A percentile compares a stretch with the other conserved stretches of the same genome.
phyloP scores from a whole-genome alignment of 1,140 invertebrate species.

The Drosophila arizonae region DNA sequence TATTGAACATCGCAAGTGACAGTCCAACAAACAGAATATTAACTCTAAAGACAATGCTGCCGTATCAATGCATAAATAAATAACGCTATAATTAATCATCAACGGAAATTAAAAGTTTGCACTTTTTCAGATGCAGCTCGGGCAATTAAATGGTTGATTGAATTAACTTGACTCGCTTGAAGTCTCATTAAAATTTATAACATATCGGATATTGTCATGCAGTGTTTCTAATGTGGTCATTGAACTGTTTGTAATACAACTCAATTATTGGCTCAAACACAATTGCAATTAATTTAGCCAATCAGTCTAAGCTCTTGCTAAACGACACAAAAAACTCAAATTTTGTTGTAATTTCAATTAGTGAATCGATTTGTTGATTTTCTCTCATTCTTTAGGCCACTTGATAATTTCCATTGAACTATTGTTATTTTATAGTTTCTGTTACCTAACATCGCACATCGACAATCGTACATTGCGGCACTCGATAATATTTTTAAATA shows the following conservation, averaged over 20 bases:
- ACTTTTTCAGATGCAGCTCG: not conserved
- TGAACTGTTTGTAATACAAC: no score
- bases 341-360: not conserved
- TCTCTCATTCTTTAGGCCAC: slow-evolving; percentile 6
- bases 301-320: not conserved
- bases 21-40: not conserved
- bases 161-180: no score
- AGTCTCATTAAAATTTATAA: no score
- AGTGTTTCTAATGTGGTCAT: no score
- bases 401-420: slow-evolving; percentile 10
- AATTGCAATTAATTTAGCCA: not conserved
- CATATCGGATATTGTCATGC: no score
- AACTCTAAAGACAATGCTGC: not conserved
- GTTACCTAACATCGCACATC: slow-evolving; percentile 48
- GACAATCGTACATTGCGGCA: slow-evolving; percentile 19
- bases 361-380: not conserved
- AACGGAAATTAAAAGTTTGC: not conserved
- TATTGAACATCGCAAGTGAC: not conserved
- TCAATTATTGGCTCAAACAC: not conserved
- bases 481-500: slow-evolving; percentile 56
- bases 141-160: no score
- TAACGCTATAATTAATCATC: not conserved
- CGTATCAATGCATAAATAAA: not conserved
- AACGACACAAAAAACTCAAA: not conserved
- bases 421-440: slow-evolving; percentile 20